These are phyloP conservation scores for Rhynchopsitta pachyrhyncha DNA, from an alignment of 2,113 vertebrate species.

Conservation along the genomic window DNA sequence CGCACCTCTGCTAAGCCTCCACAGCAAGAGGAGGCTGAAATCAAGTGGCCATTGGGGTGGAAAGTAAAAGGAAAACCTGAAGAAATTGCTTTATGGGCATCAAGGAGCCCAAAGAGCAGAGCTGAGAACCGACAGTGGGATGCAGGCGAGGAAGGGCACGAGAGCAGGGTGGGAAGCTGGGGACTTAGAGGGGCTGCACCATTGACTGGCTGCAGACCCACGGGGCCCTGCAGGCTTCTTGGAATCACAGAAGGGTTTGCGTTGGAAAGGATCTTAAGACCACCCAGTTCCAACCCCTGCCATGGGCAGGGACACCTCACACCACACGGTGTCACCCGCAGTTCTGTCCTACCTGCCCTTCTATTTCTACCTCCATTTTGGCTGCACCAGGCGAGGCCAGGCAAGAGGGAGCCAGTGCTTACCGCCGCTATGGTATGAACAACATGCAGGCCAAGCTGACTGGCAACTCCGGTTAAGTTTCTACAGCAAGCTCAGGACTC, in stretches of 20 bases:
- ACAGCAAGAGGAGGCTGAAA: neutral
- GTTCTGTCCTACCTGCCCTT: neutral
- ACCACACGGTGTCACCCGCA: neutral
- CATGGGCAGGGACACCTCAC: neutral
- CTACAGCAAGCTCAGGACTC: neutral
- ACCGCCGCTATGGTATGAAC: rapidly evolving
- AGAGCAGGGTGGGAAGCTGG: neutral
- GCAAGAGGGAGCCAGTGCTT: neutral
- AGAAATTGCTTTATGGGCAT: neutral
- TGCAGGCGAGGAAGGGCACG: rapidly evolving
- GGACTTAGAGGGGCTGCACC: neutral
- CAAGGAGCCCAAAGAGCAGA: neutral
- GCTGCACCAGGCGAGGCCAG: rapidly evolving
- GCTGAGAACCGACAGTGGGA: rapidly evolving
- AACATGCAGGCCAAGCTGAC: neutral
- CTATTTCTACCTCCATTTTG: neutral
- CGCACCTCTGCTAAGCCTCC: neutral
- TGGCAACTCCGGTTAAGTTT: neutral
- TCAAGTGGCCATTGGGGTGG: neutral
- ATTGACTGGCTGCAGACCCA: neutral
- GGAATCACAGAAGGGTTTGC: neutral
- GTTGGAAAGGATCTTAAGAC: neutral
- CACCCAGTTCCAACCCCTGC: neutral
- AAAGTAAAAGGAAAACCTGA: neutral
- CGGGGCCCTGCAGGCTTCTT: neutral